Conservation (phyloP, 2,113 vertebrate genomes). For the Dicerorhinus sumatrensis region DNA sequence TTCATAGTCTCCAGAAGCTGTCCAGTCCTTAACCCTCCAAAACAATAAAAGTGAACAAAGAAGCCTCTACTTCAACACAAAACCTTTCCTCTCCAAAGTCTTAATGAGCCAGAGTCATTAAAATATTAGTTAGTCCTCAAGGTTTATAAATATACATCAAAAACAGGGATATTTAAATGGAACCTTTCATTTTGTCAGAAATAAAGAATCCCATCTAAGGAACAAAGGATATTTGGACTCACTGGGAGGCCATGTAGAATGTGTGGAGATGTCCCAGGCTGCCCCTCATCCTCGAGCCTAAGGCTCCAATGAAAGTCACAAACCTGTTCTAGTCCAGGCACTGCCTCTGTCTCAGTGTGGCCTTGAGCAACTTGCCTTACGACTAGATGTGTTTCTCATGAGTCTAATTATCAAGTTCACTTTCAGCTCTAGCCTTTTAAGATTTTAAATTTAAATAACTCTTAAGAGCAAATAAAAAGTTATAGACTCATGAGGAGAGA, state of each 20-base stretch:
- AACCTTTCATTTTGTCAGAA: background rate
- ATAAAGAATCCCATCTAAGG: background rate
- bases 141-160: background rate
- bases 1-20: background rate
- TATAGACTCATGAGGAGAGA: background rate
- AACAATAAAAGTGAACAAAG: background rate
- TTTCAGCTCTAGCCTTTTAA: background rate
- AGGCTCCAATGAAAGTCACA: background rate
- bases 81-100: background rate
- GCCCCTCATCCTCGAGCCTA: background rate
- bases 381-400: background rate
- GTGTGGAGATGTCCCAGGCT: background rate
- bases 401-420: background rate
- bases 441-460: background rate
- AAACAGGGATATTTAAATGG: background rate
- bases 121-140: background rate
- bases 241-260: background rate
- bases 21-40: background rate
- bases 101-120: background rate
- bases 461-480: background rate
- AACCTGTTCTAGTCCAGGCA: fast-evolving
- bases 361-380: background rate
- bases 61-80: background rate
- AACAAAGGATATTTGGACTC: background rate
- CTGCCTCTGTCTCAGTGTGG: background rate